Evolutionary conservation across 2,113 vertebrate genomes (phyloP).

Genomic region (Syrrhaptes paradoxus): DNA sequence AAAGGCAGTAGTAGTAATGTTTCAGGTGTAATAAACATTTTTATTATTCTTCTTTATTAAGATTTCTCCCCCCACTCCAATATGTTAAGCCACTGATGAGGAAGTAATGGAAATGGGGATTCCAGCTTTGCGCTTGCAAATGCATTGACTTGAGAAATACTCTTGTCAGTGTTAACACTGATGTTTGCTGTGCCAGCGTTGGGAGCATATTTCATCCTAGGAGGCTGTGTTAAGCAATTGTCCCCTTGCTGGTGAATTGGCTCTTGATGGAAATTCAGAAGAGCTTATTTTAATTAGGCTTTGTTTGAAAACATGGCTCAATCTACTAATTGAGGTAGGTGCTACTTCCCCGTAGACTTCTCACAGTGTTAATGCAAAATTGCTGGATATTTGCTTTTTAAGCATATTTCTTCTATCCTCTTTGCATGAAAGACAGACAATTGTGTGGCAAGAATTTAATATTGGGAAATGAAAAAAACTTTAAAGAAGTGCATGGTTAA

Average conservation of each 20-base stretch:
- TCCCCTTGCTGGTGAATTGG: conserved; percentile 31
- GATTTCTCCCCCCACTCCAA: neutral
- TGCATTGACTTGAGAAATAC: neutral
- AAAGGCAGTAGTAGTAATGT: neutral
- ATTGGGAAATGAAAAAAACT: neutral
- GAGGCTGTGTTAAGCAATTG: conserved; percentile 17
- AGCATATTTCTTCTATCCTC: neutral
- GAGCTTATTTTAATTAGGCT: conserved; percentile 55
- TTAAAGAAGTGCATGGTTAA: neutral
- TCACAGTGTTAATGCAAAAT: neutral
- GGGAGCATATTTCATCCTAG: neutral
- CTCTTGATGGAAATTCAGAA: conserved; percentile 18
- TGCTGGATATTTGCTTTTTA: neutral
- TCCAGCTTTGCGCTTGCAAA: neutral
- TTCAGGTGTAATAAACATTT: neutral
- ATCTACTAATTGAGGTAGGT: conserved; percentile 26
- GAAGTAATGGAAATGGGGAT: neutral
- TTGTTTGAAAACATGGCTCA: conserved; percentile 53
- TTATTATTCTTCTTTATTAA: neutral
- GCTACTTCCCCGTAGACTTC: neutral
- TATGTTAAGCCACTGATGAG: conserved; percentile 17
- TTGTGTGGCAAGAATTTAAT: neutral
- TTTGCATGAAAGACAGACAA: neutral
- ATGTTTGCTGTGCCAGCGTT: neutral
- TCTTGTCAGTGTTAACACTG: neutral